phyloP scores from a whole-genome alignment of 2,888 invertebrate genomes.

The Monochamus alternatus region DNA sequence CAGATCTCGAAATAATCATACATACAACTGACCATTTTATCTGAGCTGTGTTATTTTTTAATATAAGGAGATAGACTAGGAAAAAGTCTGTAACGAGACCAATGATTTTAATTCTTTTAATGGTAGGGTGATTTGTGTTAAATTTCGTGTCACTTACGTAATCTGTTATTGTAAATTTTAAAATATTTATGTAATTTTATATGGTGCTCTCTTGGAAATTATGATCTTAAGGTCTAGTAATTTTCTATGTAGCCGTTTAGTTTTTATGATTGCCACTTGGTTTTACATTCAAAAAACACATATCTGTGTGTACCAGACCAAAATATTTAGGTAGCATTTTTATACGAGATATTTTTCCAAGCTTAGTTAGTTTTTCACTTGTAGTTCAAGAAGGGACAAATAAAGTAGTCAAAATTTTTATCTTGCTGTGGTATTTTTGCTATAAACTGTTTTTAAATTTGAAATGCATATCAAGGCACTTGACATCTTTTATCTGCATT shows the following conservation, averaged over 20 bases:
- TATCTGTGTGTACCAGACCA: slow-evolving; percentile 65
- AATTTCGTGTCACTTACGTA: slow-evolving; percentile 43
- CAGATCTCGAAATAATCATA: slow-evolving; percentile 55
- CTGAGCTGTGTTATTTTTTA: slow-evolving; percentile 59
- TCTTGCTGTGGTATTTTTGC: slow-evolving; percentile 60
- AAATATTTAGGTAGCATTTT: slow-evolving; percentile 62
- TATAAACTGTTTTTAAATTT: slow-evolving; percentile 57
- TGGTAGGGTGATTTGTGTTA: slow-evolving; percentile 46
- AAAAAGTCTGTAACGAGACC: slow-evolving; percentile 47
- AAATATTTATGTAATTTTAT: slow-evolving; percentile 46
- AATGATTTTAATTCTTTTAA: slow-evolving; percentile 50
- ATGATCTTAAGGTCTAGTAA: slow-evolving; percentile 21
- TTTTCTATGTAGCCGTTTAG: slow-evolving; percentile 33
- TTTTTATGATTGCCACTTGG: slow-evolving; percentile 27
- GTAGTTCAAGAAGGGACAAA: slow-evolving; percentile 53
- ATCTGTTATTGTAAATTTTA: slow-evolving; percentile 50
- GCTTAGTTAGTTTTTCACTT: slow-evolving; percentile 62
- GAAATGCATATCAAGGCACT: slow-evolving; percentile 59
- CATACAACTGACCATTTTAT: slow-evolving; percentile 38
- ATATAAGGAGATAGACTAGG: slow-evolving; percentile 50
- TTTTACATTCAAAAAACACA: slow-evolving; percentile 58
- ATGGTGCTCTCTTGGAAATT: slow-evolving; percentile 49
- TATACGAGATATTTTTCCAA: slow-evolving; percentile 65
- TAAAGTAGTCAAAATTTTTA: slow-evolving; percentile 47
- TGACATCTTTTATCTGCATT: slow-evolving; percentile 24